Percentiles rank a stretch among this genome's conserved stretches.
Evolutionary conservation across 2,797 vertebrate species (phyloP).

Genomic region (Micromesistius poutassou): DNA sequence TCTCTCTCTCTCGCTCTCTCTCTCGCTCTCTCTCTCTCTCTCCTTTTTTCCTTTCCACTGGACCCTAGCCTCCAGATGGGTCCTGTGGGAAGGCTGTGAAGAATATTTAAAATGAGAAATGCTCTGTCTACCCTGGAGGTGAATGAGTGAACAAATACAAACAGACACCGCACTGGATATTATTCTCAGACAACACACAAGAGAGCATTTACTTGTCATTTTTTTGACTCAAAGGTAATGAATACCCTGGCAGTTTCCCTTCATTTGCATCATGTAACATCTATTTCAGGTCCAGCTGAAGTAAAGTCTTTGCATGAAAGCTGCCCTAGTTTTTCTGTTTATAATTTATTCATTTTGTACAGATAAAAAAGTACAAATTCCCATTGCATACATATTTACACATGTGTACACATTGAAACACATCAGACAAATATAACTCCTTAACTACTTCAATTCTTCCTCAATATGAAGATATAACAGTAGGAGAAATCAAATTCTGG

Average conservation of each 20-base stretch:
- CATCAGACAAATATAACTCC: not conserved
- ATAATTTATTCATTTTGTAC: not conserved
- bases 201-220: not conserved
- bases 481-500: not conserved
- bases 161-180: not conserved
- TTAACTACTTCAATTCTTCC: too few relatives aligned
- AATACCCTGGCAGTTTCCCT: not conserved
- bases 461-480: too few relatives aligned
- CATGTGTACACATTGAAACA: not conserved
- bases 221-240: not conserved
- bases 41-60: constrained; percentile 16
- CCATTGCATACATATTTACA: not conserved
- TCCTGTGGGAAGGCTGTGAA: constrained; percentile 37
- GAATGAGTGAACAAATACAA: constrained; percentile 16
- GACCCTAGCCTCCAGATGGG: constrained; percentile 28
- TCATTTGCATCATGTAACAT: not conserved
- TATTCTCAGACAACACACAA: not conserved
- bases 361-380: not conserved
- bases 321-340: not conserved
- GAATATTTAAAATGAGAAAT: constrained; percentile 63
- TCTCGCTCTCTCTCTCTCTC: constrained; percentile 24
- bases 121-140: constrained; percentile 26
- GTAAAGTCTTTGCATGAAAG: not conserved
- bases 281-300: not conserved
- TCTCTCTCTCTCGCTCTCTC: not conserved